Base-by-base conservation (phyloP, 2,113 vertebrate species). In the Jaculus jaculus region DNA sequence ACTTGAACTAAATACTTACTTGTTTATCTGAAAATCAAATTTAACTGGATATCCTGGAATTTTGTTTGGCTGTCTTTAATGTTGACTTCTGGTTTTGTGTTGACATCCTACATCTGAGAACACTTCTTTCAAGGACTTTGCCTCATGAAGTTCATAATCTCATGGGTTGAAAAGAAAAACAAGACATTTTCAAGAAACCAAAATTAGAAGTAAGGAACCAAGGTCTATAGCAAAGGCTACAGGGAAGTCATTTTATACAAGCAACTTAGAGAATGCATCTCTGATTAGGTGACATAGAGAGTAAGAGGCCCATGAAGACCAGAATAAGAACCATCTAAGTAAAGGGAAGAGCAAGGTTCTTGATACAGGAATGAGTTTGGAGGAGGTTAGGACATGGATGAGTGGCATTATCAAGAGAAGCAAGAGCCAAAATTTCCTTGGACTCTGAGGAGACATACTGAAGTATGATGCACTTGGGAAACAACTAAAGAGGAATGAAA, bases 21-120 rank as follows among this genome's bases (percentile, higher is more conserved):
- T 68, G 23, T 68, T 81, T 74, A 74, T 61, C n/a, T 90, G 61
- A 74, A 69, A 69, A 21, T 69, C 61, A 82, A 71, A 63, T 72
- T 68, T 54, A 71, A 69, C 47, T 61, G 15, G 16, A 37, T 23
- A 7, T 66, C n/a, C 24, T 68, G 15, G 3, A 15, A 4, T 65
- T 80, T 24, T 73, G 16, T 58, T 39, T 30, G 28, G 7, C 65
- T 47, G 4, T 5, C 82, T 82, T 37, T 42, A 28, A 82, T 66
- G 21, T 80, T 80, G 66, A 71, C 7, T 84, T 5, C 17, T 78
- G 17, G 30, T 72, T 71, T 15, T 72, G 65, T 15, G 66, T 90
- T 84, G 91, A 77, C 58, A 84, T 93, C 74, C 69, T 86, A 39
- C 82, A 63, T 74, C 47, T 87, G 68, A 21, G 6, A 66, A 60